These are phyloP conservation scores for Dolichopus griseipennis DNA, from an alignment of 2,888 invertebrate species.

Conservation along the genomic window DNA sequence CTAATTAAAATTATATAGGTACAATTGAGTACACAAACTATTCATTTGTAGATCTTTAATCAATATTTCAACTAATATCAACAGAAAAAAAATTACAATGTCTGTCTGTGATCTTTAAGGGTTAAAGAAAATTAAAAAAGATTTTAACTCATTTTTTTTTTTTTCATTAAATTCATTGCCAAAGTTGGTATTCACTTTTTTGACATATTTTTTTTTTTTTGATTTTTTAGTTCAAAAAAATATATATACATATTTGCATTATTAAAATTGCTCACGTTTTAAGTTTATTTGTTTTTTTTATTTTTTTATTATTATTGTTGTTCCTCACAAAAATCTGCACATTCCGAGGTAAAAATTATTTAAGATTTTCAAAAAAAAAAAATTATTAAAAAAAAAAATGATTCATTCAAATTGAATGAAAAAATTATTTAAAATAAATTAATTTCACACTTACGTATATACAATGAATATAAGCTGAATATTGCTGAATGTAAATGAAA, in stretches of 20 bases:
- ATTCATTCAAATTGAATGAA: conserved; percentile 3
- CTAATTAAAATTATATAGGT: too few relatives aligned
- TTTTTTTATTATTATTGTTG: not conserved
- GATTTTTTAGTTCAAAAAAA: too few relatives aligned
- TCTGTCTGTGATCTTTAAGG: too few relatives aligned
- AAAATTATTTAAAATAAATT: not conserved
- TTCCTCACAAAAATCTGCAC: not conserved
- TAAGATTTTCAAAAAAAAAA: not conserved
- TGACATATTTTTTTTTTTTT: not conserved
- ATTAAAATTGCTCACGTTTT: conserved; percentile 2
- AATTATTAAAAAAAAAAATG: not conserved
- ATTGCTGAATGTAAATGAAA: not conserved
- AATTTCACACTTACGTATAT: not conserved
- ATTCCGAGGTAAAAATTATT: not conserved
- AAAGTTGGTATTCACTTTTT: not conserved
- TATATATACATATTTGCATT: not conserved
- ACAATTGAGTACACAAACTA: too few relatives aligned
- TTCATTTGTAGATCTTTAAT: too few relatives aligned
- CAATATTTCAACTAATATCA: too few relatives aligned
- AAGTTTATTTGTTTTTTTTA: not conserved
- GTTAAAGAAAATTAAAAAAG: too few relatives aligned
- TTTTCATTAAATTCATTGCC: not conserved
- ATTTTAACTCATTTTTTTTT: not conserved
- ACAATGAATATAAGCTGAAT: not conserved
- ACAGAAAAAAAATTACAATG: too few relatives aligned